Conservation (phyloP, 2,888 invertebrate species). For the Drosophila nigricruria region DNA sequence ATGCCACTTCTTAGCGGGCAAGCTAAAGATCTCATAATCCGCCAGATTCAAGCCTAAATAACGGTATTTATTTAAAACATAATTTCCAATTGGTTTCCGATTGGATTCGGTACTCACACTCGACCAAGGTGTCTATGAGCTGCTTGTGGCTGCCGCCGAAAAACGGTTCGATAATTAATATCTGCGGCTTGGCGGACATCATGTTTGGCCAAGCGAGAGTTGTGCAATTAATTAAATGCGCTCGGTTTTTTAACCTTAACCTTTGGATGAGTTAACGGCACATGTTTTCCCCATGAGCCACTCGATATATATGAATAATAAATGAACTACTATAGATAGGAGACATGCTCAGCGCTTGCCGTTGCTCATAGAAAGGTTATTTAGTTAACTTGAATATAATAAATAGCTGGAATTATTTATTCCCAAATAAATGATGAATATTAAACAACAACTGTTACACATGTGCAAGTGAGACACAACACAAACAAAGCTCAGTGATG, state of each 20-base stretch:
- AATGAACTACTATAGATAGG: constrained; percentile 2
- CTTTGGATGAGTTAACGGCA: constrained; percentile 42
- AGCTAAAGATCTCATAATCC: constrained; percentile 86
- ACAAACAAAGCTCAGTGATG: constrained; percentile 46
- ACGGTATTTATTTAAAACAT: neutral
- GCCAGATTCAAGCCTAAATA: constrained; percentile 79
- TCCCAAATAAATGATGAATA: constrained; percentile 18
- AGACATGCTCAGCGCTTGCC: neutral
- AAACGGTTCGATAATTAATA: constrained; percentile 89
- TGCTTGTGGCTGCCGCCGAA: constrained; percentile 91
- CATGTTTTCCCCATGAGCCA: constrained; percentile 36
- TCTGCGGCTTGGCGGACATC: constrained; percentile 79
- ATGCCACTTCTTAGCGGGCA: constrained; percentile 91
- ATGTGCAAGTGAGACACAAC: constrained; percentile 54
- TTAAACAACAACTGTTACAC: constrained; percentile 44
- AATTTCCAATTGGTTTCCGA: neutral
- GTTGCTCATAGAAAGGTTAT: neutral
- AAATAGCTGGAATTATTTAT: constrained; percentile 7
- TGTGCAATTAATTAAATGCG: constrained; percentile 37
- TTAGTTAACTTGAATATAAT: neutral
- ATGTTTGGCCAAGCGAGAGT: constrained; percentile 19
- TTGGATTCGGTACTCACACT: constrained; percentile 76
- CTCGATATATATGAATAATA: neutral
- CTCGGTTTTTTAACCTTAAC: constrained; percentile 49
- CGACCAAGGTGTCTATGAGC: constrained; percentile 87